phyloP scores from a whole-genome alignment of 2,797 vertebrate species.

The Cirrhinus mrigala region DNA sequence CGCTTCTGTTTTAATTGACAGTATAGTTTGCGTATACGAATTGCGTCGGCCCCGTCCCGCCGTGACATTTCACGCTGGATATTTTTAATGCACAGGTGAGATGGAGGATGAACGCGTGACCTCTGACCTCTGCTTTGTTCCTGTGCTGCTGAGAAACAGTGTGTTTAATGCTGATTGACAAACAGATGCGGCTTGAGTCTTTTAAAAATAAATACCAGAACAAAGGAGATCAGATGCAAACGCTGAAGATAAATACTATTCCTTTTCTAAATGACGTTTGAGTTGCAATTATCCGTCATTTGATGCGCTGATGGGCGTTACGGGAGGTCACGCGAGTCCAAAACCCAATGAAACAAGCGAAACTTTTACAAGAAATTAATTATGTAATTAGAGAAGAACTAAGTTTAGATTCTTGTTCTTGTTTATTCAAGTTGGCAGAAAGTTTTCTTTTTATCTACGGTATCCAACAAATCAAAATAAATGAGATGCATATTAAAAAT shows the following conservation, averaged over 20 bases:
- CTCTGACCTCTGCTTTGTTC: conserved; percentile 36
- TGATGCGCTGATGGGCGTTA: background rate
- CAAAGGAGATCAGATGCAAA: background rate
- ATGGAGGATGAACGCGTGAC: background rate
- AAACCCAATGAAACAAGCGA: background rate
- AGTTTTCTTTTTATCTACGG: background rate
- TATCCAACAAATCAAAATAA: background rate
- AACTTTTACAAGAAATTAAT: background rate
- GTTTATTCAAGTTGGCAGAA: background rate
- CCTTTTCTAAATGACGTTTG: background rate
- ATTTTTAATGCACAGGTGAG: conserved; percentile 45
- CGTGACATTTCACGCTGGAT: conserved; percentile 42
- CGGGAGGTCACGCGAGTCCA: background rate
- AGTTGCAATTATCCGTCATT: background rate
- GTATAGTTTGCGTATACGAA: conserved; percentile 42
- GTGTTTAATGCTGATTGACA: conserved; percentile 23
- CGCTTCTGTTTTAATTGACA: conserved; percentile 59
- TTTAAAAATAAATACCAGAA: background rate
- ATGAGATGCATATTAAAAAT: background rate
- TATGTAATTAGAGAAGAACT: background rate
- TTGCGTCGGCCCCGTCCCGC: conserved; percentile 28
- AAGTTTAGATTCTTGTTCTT: background rate
- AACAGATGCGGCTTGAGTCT: background rate
- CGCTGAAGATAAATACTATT: background rate
- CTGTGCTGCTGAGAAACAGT: background rate